Percentiles rank a stretch among this genome's conserved stretches.
These are phyloP conservation scores for Acanthosepion esculentum DNA, from an alignment of 2,888 invertebrate species.

Conservation along the genomic window DNA sequence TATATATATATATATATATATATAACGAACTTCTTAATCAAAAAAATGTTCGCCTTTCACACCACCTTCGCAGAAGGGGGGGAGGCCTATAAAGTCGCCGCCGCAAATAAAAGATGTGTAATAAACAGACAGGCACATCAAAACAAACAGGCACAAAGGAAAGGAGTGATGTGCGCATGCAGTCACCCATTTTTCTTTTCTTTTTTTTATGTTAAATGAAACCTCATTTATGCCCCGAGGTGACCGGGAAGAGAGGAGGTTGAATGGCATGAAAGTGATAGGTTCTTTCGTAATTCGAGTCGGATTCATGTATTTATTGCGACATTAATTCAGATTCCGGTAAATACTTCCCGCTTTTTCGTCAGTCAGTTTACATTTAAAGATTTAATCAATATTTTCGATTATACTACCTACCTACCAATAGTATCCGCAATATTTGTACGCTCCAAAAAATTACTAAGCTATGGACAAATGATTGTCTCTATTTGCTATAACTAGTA, in stretches of 20 bases:
- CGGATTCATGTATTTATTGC: no score
- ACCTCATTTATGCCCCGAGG: not conserved
- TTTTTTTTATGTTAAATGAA: not conserved
- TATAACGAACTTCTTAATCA: no score
- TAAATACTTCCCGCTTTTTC: no score
- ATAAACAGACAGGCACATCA: not conserved
- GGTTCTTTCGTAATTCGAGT: not conserved
- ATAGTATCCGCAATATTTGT: no score
- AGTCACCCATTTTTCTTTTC: not conserved
- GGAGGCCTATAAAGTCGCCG: not conserved
- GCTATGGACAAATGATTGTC: no score
- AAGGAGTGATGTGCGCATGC: not conserved
- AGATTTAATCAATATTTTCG: no score
- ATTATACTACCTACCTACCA: no score
- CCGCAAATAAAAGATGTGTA: not conserved
- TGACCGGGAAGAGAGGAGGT: not conserved
- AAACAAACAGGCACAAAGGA: not conserved
- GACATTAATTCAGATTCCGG: no score
- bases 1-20: no score
- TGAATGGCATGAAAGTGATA: not conserved
- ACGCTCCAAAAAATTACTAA: no score
- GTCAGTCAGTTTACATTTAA: no score
- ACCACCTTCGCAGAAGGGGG: not conserved
- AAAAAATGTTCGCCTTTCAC: not conserved
- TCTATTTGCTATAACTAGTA: no score